Evolutionary conservation across 2,888 invertebrate species (phyloP).

Genomic region (Tiliacea aurago): DNA sequence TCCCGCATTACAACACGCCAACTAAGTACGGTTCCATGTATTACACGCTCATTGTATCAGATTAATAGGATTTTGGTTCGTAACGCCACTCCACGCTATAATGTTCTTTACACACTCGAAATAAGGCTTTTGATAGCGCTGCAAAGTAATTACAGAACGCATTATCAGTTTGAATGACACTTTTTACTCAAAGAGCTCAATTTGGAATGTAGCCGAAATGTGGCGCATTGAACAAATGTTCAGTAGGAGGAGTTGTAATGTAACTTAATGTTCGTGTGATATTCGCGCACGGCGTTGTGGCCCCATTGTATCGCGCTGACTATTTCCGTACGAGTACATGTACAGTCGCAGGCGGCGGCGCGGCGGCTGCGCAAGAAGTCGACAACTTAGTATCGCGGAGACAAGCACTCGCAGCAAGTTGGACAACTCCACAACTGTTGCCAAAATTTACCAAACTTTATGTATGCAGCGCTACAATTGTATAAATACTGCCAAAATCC

Average conservation of each 20-base stretch:
- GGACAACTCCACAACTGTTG: slow-evolving; percentile 58
- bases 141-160: slow-evolving; percentile 39
- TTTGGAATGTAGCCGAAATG: slow-evolving; percentile 10
- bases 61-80: slow-evolving; percentile 56
- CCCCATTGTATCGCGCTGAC: not conserved
- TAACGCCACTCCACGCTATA: slow-evolving; percentile 35
- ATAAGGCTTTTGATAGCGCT: slow-evolving; percentile 18
- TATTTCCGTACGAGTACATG: slow-evolving; percentile 4
- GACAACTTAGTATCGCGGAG: slow-evolving; percentile 46
- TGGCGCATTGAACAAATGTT: slow-evolving; percentile 4
- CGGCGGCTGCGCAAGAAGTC: slow-evolving; percentile 39
- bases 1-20: slow-evolving; percentile 51
- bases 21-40: slow-evolving; percentile 65
- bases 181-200: slow-evolving; percentile 27
- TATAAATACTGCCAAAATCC: slow-evolving; percentile 52
- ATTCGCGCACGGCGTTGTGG: not conserved
- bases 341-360: slow-evolving; percentile 6
- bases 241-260: not conserved
- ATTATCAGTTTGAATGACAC: slow-evolving; percentile 30
- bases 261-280: not conserved
- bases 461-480: slow-evolving; percentile 42
- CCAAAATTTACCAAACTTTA: slow-evolving; percentile 61
- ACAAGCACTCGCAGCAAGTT: slow-evolving; percentile 49
- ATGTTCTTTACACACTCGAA: slow-evolving; percentile 32
- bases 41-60: slow-evolving; percentile 61